phyloP scores from a whole-genome alignment of 2,797 vertebrate genomes.

The Amblyraja radiata region DNA sequence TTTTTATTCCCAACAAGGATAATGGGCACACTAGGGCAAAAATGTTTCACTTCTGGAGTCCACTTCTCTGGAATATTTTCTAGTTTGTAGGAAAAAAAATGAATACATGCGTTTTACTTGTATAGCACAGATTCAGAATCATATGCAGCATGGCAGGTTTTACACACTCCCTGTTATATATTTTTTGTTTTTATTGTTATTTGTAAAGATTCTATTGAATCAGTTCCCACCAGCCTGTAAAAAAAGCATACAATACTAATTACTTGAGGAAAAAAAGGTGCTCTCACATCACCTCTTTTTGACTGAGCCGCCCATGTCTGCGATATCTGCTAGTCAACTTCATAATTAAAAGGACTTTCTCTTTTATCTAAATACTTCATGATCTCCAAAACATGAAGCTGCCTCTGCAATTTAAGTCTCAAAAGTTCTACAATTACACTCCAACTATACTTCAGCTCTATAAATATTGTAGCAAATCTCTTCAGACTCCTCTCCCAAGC shows the following conservation, averaged over 20 bases:
- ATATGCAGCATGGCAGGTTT: not conserved
- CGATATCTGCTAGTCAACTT: not conserved
- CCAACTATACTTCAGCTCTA: not conserved
- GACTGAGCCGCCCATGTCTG: not conserved
- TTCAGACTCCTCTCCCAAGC: not conserved
- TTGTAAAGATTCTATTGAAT: not conserved
- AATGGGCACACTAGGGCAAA: conserved; percentile 97
- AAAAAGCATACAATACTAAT: not conserved
- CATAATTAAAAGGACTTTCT: not conserved
- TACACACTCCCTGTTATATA: no score
- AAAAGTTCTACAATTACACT: not conserved
- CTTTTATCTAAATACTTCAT: not conserved
- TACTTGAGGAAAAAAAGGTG: not conserved
- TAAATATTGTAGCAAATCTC: not conserved
- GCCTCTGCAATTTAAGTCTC: not conserved
- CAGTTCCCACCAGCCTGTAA: not conserved
- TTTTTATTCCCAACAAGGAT: conserved; percentile 98
- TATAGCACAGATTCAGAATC: not conserved
- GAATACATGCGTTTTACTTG: not conserved
- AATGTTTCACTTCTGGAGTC: conserved; percentile 97
- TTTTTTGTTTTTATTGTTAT: not conserved
- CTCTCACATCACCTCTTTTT: not conserved
- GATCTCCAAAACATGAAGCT: not conserved
- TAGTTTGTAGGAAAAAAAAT: conserved; percentile 44
- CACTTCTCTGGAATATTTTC: conserved; percentile 99